These are phyloP conservation scores for Scomberomorus guttatus DNA, from an alignment of 2,797 vertebrate genomes.

Conservation along the genomic window DNA sequence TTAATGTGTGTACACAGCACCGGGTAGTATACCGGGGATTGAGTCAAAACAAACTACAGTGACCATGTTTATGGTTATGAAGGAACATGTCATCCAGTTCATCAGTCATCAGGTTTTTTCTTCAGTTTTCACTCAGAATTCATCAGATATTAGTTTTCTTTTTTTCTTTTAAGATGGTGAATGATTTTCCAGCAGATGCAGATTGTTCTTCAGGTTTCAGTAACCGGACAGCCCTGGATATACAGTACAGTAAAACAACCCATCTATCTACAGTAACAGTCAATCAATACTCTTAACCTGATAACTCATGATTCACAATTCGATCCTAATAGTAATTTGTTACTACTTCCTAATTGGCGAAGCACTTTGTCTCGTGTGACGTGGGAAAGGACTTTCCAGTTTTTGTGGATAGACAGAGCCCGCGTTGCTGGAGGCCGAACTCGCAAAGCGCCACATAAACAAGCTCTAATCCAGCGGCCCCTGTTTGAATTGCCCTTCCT, in stretches of 20 bases:
- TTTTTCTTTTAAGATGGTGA: not conserved
- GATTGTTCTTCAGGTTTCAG: not conserved
- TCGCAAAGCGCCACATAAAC: constrained; percentile 41
- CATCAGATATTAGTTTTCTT: not conserved
- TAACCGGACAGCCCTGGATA: not conserved
- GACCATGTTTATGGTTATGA: too few species aligned
- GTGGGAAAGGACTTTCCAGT: constrained; percentile 3
- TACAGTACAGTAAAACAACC: not conserved
- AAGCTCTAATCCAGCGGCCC: constrained; percentile 58
- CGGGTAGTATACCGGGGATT: not conserved
- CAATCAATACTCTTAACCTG: constrained; percentile 32
- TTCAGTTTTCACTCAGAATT: not conserved
- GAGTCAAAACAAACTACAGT: not conserved
- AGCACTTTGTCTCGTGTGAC: constrained; percentile 74
- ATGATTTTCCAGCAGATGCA: not conserved
- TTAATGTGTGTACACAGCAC: not conserved
- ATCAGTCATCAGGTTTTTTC: too few species aligned
- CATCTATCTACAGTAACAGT: constrained; percentile 9
- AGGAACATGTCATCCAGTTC: not conserved
- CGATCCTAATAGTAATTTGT: constrained; percentile 19
- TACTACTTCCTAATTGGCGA: constrained; percentile 66
- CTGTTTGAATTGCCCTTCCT: constrained; percentile 59
- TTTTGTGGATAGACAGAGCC: not conserved
- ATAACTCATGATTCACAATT: constrained; percentile 34
- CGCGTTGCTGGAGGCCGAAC: constrained; percentile 33